Percentiles rank a stretch among this genome's conserved stretches.
Evolutionary conservation across 2,888 invertebrate species (phyloP).

Genomic region (Luffia ferchaultella): DNA sequence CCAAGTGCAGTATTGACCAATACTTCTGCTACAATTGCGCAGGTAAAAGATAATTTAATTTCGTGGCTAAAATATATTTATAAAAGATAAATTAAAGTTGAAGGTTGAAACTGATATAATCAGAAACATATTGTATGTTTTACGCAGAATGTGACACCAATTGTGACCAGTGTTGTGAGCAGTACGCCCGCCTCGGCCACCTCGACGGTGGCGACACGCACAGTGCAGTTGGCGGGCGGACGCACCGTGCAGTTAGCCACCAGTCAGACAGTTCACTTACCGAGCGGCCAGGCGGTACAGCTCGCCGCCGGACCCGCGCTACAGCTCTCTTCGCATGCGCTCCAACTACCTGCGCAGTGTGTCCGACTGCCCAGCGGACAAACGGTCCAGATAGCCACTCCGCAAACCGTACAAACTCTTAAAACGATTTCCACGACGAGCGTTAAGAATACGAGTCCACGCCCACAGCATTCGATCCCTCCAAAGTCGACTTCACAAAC

Average conservation of each 20-base stretch:
- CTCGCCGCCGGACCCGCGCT: conserved; percentile 25
- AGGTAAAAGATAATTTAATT: conserved; percentile 28
- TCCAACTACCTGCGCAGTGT: conserved; percentile 43
- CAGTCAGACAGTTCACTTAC: conserved; percentile 39
- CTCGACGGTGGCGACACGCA: conserved; percentile 31
- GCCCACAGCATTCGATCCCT: conserved; percentile 22
- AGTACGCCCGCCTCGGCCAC: conserved; percentile 30
- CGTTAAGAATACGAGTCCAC: conserved; percentile 26
- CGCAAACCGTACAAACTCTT: conserved; percentile 36
- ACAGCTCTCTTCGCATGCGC: conserved; percentile 26
- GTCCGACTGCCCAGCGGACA: conserved; percentile 49
- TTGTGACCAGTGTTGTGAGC: conserved; percentile 32
- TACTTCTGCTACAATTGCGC: conserved; percentile 34
- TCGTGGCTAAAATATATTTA: too few relatives aligned
- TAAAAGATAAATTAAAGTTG: too few relatives aligned
- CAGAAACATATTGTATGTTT: background rate
- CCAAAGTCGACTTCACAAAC: conserved; percentile 29
- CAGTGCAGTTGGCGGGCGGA: conserved; percentile 43
- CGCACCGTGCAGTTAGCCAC: conserved; percentile 43
- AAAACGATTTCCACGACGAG: conserved; percentile 25
- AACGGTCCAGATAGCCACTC: conserved; percentile 44
- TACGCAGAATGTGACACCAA: conserved; percentile 17
- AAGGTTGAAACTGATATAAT: background rate
- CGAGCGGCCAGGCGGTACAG: conserved; percentile 24
- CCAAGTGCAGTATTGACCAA: conserved; percentile 20